Evolutionary conservation across 2,113 vertebrate genomes (phyloP).

Genomic region (Oncorhynchus nerka): DNA sequence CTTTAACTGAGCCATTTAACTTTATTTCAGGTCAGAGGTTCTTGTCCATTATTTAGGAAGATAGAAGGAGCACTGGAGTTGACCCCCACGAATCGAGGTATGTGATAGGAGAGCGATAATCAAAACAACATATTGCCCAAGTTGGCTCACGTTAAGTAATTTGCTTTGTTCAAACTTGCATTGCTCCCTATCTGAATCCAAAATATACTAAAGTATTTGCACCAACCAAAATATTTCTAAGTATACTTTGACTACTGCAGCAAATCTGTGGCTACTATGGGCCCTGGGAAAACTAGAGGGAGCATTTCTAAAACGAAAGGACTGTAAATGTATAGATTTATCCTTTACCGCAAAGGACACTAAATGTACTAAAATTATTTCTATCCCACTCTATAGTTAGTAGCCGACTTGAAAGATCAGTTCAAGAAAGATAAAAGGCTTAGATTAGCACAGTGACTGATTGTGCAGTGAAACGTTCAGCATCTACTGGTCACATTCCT

Average conservation of each 20-base stretch:
- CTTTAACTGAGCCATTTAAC: too few species aligned
- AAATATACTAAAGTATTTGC: background rate
- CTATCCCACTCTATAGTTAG: background rate
- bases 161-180: too few species aligned
- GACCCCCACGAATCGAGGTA: too few species aligned
- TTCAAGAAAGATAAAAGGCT: background rate
- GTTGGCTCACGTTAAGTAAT: too few species aligned
- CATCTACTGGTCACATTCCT: constrained; percentile 36
- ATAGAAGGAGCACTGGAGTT: too few species aligned
- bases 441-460: too few species aligned
- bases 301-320: background rate
- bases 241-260: background rate
- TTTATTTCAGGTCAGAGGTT: too few species aligned
- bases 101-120: too few species aligned
- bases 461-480: constrained; percentile 31
- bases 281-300: background rate
- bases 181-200: background rate
- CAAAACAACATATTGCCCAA: too few species aligned
- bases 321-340: background rate
- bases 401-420: constrained; percentile 13
- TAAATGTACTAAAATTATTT: background rate
- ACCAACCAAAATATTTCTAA: background rate
- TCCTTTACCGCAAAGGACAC: background rate
- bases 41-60: too few species aligned
- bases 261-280: background rate